A percentile compares a stretch with the other conserved stretches of the same genome.
Evolutionary conservation across 2,113 vertebrate species (phyloP).

Genomic region (Ursus arctos): DNA sequence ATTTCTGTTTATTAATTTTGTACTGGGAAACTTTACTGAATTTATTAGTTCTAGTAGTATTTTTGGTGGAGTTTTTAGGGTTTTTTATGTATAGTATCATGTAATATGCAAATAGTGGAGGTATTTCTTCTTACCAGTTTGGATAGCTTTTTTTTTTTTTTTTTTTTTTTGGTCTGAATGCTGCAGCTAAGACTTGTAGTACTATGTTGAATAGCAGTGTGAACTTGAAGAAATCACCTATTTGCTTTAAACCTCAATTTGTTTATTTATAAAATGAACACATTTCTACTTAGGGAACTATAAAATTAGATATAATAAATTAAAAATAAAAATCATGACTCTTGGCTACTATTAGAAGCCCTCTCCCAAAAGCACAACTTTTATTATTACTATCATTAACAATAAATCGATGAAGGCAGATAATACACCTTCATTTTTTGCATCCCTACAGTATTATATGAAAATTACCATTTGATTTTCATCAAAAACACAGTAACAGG

Average conservation of each 20-base stretch:
- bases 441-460: neutral
- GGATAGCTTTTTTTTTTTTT: neutral
- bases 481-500: neutral
- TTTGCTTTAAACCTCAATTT: neutral
- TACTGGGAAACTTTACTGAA: neutral
- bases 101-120: neutral
- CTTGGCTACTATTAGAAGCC: neutral
- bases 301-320: neutral
- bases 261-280: constrained; percentile 3
- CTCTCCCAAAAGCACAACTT: neutral
- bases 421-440: neutral
- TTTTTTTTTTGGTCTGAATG: neutral
- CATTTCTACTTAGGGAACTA: neutral
- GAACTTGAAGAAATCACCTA: neutral
- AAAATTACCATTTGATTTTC: neutral
- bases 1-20: neutral
- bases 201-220: neutral
- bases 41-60: neutral
- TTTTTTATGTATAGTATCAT: neutral
- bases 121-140: neutral
- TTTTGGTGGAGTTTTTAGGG: neutral
- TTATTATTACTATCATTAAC: neutral
- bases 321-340: neutral
- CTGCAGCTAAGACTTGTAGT: neutral
- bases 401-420: neutral